A percentile compares a stretch with the other conserved stretches of the same genome.
Evolutionary conservation across 2,113 vertebrate species (phyloP).

Genomic region (Lepus americanus): DNA sequence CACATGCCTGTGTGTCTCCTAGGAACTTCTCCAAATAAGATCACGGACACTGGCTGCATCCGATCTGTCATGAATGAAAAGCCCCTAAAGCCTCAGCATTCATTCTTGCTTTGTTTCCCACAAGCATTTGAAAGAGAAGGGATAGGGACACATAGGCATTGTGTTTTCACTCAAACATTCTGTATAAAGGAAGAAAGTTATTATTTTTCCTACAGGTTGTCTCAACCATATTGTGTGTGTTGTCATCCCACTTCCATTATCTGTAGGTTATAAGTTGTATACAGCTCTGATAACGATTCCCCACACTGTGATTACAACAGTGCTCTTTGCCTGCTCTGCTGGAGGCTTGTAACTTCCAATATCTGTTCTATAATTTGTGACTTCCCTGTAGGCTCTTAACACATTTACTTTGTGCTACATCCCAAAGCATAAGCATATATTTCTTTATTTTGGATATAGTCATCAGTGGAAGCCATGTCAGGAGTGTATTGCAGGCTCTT

Average conservation of each 20-base stretch:
- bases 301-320: background rate
- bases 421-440: background rate
- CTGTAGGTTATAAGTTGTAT: background rate
- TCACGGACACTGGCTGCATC: constrained; percentile 52
- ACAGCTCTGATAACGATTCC: background rate
- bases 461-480: background rate
- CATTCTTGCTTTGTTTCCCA: constrained; percentile 55
- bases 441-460: background rate
- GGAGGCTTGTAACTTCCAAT: background rate
- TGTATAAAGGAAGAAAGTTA: background rate
- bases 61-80: constrained; percentile 78
- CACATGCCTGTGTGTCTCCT: constrained; percentile 49
- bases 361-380: background rate
- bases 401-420: constrained; percentile 3
- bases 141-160: fast-evolving
- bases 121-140: constrained; percentile 60
- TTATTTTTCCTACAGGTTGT: background rate
- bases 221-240: background rate
- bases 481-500: background rate
- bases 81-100: constrained; percentile 64
- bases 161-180: background rate
- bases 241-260: background rate
- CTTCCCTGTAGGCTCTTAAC: background rate
- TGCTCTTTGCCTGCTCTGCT: background rate
- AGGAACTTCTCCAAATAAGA: constrained; percentile 75